These are phyloP conservation scores for Samia ricini DNA, from an alignment of 1,140 invertebrate species.

Conservation along the genomic window DNA sequence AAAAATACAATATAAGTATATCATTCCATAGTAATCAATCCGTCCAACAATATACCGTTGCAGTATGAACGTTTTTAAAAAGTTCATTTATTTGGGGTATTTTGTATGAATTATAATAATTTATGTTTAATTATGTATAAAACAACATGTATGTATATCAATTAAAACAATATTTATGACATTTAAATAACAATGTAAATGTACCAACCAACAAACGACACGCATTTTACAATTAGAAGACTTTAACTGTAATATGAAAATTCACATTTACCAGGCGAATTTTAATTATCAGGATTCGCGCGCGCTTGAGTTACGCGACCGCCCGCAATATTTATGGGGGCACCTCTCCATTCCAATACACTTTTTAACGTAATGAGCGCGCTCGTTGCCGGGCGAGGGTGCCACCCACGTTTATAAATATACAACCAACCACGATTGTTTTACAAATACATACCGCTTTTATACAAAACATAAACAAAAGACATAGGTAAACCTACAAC, in stretches of 20 bases:
- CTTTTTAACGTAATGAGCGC: slow-evolving; percentile 75
- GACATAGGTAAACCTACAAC: too few relatives aligned
- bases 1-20: too few relatives aligned
- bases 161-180: too few relatives aligned
- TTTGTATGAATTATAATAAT: too few relatives aligned
- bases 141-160: too few relatives aligned
- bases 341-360: slow-evolving; percentile 65
- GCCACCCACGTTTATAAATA: slow-evolving; percentile 36
- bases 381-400: slow-evolving; percentile 45
- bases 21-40: background rate
- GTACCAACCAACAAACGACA: slow-evolving; percentile 28
- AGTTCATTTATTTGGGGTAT: too few relatives aligned
- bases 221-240: slow-evolving; percentile 53
- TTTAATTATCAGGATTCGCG: slow-evolving; percentile 77
- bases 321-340: slow-evolving; percentile 66
- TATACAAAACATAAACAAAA: background rate
- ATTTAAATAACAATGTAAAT: too few relatives aligned
- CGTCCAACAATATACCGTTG: background rate
- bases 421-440: slow-evolving; percentile 36
- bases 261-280: slow-evolving; percentile 74
- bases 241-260: slow-evolving; percentile 76
- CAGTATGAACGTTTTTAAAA: too few relatives aligned
- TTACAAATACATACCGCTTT: slow-evolving; percentile 38
- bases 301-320: slow-evolving; percentile 73
- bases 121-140: too few relatives aligned